Base-by-base conservation (phyloP, 2,113 vertebrate genomes). In the Strix aluco region DNA sequence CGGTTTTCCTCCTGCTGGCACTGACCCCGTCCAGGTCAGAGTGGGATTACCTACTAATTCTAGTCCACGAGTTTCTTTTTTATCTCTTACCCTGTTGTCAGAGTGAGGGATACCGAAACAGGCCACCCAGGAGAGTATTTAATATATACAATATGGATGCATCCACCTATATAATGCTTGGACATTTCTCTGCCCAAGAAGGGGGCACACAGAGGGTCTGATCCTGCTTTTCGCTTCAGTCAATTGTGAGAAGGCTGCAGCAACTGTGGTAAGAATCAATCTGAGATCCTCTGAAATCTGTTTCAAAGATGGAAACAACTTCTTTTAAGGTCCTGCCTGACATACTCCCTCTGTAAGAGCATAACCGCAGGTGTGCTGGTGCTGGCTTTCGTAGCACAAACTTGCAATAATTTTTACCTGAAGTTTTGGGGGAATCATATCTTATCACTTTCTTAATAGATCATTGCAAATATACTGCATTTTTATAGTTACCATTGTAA, bases 71-170 rank as follows among this genome's bases (percentile, higher is more conserved):
- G 11, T 25, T 84, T 38, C 32, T 13, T 42, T 16, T 71, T 51
- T 9, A 51, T 40, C 23, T 57, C 20, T 71, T 6, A 25, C 13
- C 10, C 26, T 87, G 14, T 27, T 61, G 54, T 59, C 71, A 92
- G 66, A 47, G 58, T 8, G 15, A 72, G n/a, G 25, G 59, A 58
- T 7, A 6, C 57, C 25, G 15, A 10, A 46, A 63, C 10, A 13
- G 80, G 42, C 5, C 29, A 16, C 11, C 6, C 42, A 18, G 36
- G 52, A 36, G 25, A 36, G 9, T 3, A 13, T 63, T 57, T 27
- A 15, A 21, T 26, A 25, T 3, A 14, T 3, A 13, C 23, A 57
- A 9, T 5, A 21, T 2, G 9, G 5, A 4, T 8, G 4, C 38
- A 26, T 29, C 15, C 46, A 17, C 21, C 30, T 27, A 9, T 5